These are phyloP conservation scores for Apostichopus japonicus DNA, from an alignment of 35 echinoderm and acorn worm species.

Conservation along the genomic window DNA sequence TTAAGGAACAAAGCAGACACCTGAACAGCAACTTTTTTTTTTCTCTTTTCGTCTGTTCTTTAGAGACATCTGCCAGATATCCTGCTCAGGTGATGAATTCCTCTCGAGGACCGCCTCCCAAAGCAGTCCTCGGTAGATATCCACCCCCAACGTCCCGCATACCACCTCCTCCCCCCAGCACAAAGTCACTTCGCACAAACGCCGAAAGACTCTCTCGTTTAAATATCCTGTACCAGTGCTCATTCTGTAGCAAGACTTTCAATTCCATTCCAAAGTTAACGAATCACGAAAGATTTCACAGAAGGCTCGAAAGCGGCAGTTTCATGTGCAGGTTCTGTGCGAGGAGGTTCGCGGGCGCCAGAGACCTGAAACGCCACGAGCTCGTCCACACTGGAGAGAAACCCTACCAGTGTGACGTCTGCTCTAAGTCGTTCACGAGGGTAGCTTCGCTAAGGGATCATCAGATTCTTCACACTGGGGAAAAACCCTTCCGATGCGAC, in stretches of 20 bases:
- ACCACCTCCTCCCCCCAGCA: background rate
- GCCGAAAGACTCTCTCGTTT: background rate
- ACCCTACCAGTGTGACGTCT: constrained; percentile 48
- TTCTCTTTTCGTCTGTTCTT: constrained; percentile 5
- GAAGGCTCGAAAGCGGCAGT: background rate
- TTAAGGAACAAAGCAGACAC: background rate
- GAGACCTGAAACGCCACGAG: constrained; percentile 37
- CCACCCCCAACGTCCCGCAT: too few species aligned
- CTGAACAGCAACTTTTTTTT: background rate
- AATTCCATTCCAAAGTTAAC: background rate
- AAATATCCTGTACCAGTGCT: background rate
- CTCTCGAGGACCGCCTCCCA: background rate
- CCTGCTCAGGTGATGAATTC: background rate
- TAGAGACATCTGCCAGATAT: background rate
- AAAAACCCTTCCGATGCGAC: constrained; percentile 11
- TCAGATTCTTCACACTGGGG: constrained; percentile 39
- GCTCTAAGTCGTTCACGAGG: constrained; percentile 10
- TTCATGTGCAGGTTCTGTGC: constrained; percentile 3
- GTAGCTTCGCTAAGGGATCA: background rate
- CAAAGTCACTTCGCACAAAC: background rate
- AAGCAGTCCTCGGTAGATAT: background rate
- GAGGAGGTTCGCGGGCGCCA: background rate
- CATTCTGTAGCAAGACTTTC: constrained; percentile 4
- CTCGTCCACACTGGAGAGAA: constrained; percentile 36
- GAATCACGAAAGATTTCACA: background rate